Evolutionary conservation across 2,113 vertebrate genomes (phyloP).

Genomic region (Silurus glanis): DNA sequence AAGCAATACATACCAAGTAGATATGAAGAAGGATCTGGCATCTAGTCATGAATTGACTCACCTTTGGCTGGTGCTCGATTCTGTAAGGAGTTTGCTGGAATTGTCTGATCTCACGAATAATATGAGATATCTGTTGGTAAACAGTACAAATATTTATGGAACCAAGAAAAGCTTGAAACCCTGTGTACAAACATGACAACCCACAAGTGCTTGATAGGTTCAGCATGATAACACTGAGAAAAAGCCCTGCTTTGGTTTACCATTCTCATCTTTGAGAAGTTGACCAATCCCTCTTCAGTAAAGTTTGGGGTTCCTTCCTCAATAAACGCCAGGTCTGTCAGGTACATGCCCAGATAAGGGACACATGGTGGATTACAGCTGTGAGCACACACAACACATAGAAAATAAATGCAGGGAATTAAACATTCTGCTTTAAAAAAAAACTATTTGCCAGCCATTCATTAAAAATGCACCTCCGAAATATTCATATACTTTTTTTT

Average conservation of each 20-base stretch:
- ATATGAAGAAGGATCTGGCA: neutral
- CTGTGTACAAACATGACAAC: neutral
- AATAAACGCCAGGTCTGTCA: constrained; percentile 96
- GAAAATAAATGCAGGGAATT: neutral
- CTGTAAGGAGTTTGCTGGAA: constrained; percentile 98
- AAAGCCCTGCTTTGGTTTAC: constrained; percentile 65
- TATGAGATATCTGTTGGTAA: constrained; percentile 88
- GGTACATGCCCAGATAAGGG: constrained; percentile 98
- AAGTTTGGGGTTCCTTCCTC: constrained; percentile 98
- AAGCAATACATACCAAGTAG: neutral
- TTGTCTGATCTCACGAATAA: constrained; percentile 96
- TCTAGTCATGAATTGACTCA: constrained; percentile 59
- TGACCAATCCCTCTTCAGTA: constrained; percentile 96
- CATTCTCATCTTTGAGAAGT: constrained; percentile 99
- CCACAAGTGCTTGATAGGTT: neutral
- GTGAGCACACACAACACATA: constrained; percentile 29
- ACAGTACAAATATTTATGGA: neutral
- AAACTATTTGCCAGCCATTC: neutral
- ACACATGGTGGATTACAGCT: constrained; percentile 97
- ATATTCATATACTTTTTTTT: too few relatives aligned
- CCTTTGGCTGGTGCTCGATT: constrained; percentile 95
- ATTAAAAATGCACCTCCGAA: too few relatives aligned
- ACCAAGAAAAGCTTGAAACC: neutral
- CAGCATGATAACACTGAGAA: neutral
- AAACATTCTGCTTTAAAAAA: neutral